These are phyloP conservation scores for Rhagoletis zephyria DNA, from an alignment of 1,140 invertebrate genomes.

Conservation along the genomic window DNA sequence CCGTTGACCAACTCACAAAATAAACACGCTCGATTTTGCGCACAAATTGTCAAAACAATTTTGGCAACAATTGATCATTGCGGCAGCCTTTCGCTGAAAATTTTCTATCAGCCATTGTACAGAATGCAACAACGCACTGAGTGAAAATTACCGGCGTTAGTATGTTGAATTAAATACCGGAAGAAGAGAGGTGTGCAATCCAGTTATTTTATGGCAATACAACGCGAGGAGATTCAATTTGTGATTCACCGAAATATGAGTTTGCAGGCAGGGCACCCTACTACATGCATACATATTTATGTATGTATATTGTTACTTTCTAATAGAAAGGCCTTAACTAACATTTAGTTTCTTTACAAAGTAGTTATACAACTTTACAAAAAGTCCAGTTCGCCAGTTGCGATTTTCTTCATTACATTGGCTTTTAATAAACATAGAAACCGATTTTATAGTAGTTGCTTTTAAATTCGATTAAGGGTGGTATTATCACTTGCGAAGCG, in stretches of 20 bases:
- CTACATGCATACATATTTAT: too few relatives aligned
- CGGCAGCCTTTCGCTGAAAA: background rate
- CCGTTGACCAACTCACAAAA: background rate
- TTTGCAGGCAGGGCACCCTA: too few relatives aligned
- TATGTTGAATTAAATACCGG: background rate
- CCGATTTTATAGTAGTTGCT: too few relatives aligned
- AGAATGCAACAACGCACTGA: background rate
- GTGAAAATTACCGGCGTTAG: background rate
- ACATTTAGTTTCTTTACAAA: too few relatives aligned
- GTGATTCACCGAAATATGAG: background rate
- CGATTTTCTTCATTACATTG: too few relatives aligned
- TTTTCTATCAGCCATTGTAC: background rate
- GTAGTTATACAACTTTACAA: too few relatives aligned
- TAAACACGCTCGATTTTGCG: background rate
- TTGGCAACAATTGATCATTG: conserved; percentile 30
- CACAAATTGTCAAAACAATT: conserved; percentile 34
- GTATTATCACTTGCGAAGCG: too few relatives aligned
- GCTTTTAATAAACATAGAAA: too few relatives aligned
- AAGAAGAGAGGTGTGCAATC: background rate
- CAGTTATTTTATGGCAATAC: background rate
- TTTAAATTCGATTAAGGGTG: too few relatives aligned
- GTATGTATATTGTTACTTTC: too few relatives aligned
- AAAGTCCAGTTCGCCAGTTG: too few relatives aligned
- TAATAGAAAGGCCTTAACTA: too few relatives aligned
- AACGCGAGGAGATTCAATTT: background rate